A percentile compares a stretch with the other conserved stretches of the same genome.
These are phyloP conservation scores for Tolmerus cingulatus DNA, from an alignment of 2,888 invertebrate genomes.

Conservation along the genomic window DNA sequence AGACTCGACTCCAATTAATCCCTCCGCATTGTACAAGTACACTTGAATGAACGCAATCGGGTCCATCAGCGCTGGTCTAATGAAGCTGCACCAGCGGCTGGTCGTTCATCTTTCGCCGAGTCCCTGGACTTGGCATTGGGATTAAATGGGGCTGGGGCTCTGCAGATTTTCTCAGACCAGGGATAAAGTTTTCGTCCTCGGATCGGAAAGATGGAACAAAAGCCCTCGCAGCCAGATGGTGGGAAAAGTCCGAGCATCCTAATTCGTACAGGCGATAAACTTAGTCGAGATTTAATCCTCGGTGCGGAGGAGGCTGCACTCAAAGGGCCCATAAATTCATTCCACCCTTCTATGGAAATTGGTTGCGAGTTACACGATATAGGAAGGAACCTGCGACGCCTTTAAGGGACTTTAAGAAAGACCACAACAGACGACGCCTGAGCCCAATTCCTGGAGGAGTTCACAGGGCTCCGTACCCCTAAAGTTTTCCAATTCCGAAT, in stretches of 20 bases:
- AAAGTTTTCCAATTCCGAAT: slow-evolving; percentile 11
- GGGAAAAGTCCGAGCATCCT: background rate
- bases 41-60: slow-evolving; percentile 28
- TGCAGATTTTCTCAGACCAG: background rate
- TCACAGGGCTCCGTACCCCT: background rate
- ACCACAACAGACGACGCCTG: background rate
- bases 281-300: background rate
- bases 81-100: background rate
- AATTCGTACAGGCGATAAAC: slow-evolving; percentile 23
- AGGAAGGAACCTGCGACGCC: background rate
- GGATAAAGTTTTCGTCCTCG: slow-evolving; percentile 21
- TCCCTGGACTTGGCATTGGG: background rate
- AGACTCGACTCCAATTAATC: slow-evolving; percentile 16
- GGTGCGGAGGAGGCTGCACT: background rate
- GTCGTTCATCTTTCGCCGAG: background rate
- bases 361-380: background rate
- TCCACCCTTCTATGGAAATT: slow-evolving; percentile 1
- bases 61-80: background rate
- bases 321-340: background rate
- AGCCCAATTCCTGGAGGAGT: background rate
- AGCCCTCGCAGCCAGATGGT: background rate
- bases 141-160: background rate
- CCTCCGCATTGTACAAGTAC: background rate
- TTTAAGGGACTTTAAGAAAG: slow-evolving; percentile 10
- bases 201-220: slow-evolving; percentile 14